These are phyloP conservation scores for Ophthalmotilapia sp. DNA, from an alignment of 2,113 vertebrate genomes.

Conservation along the genomic window DNA sequence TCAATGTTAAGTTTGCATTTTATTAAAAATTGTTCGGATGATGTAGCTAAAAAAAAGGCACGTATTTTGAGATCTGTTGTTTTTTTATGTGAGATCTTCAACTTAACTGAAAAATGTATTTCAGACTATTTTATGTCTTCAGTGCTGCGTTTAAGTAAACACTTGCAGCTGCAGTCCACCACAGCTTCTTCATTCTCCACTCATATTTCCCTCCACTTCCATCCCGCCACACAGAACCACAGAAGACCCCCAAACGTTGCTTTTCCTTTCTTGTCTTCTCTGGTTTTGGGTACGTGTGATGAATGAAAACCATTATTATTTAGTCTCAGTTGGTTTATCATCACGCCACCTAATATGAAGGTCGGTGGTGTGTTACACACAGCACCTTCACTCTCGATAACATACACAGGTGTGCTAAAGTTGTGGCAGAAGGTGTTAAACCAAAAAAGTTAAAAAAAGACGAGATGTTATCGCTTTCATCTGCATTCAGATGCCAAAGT, in stretches of 20 bases:
- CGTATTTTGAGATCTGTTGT: not conserved
- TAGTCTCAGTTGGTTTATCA: not conserved
- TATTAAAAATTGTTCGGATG: not conserved
- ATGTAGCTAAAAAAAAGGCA: not conserved
- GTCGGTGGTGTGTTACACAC: not conserved
- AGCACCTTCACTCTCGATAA: not conserved
- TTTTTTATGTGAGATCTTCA: not conserved
- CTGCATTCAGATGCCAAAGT: constrained; percentile 46
- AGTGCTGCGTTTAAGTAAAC: not conserved
- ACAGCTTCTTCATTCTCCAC: not conserved
- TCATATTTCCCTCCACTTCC: not conserved
- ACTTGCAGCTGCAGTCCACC: not conserved
- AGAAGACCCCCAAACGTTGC: not conserved
- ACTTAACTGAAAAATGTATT: not conserved
- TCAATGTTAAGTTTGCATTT: not conserved
- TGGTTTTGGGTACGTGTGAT: not conserved
- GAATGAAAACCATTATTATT: not conserved
- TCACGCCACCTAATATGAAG: not conserved
- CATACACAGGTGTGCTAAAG: constrained; percentile 48
- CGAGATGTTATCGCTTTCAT: constrained; percentile 47
- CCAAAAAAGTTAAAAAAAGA: constrained; percentile 53
- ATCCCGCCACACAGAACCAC: not conserved
- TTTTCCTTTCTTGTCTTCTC: not conserved
- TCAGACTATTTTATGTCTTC: not conserved
- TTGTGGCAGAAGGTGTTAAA: constrained; percentile 52